phyloP scores from a whole-genome alignment of 1,140 invertebrate genomes.

The Drosophila aff. region DNA sequence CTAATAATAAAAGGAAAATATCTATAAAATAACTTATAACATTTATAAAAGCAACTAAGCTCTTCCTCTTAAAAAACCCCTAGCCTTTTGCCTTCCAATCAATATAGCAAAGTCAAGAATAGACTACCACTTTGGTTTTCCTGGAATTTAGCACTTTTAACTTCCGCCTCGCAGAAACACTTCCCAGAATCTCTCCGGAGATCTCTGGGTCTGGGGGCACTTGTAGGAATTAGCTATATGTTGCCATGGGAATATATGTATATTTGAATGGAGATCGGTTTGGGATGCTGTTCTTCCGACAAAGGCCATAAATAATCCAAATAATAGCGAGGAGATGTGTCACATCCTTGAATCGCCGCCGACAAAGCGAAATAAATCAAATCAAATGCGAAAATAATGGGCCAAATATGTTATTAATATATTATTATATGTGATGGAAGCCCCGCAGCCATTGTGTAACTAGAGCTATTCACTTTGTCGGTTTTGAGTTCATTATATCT shows the following conservation, averaged over 20 bases:
- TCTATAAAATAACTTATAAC: background rate
- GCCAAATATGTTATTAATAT: constrained; percentile 8
- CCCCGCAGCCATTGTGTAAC: constrained; percentile 2
- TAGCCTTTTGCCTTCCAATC: background rate
- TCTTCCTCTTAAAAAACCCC: too few species aligned
- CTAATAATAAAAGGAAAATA: background rate
- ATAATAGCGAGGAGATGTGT: constrained; percentile 23
- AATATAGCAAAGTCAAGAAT: background rate
- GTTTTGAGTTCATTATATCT: background rate
- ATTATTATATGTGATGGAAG: background rate
- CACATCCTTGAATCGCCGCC: constrained; percentile 22
- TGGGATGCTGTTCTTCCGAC: background rate
- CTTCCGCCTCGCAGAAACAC: constrained; percentile 21
- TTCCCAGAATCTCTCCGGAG: constrained; percentile 25
- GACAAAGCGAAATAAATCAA: constrained; percentile 48
- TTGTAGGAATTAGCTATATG: constrained; percentile 19
- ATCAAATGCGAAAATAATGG: constrained; percentile 29
- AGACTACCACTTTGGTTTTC: constrained; percentile 1
- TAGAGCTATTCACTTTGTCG: background rate
- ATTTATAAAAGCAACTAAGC: background rate
- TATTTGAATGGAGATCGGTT: constrained; percentile 12
- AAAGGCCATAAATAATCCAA: constrained; percentile 33
- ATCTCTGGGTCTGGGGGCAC: constrained; percentile 11
- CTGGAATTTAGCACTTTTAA: constrained; percentile 15
- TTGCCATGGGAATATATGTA: constrained; percentile 21